Evolutionary conservation across 2,888 invertebrate species (phyloP).

Genomic region (Arrhopalites spinosus): DNA sequence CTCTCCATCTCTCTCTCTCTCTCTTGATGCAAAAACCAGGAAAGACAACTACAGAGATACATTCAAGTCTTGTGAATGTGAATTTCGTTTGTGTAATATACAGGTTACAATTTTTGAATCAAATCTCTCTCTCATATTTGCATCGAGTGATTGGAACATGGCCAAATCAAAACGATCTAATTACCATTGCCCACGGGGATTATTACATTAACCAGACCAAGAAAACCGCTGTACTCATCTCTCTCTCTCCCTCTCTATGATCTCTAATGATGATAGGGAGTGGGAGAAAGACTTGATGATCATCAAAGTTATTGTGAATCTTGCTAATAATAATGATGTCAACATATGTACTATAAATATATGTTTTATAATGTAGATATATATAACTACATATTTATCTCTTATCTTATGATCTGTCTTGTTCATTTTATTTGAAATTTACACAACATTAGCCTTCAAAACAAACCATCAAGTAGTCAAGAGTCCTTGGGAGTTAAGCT

Average conservation of each 20-base stretch:
- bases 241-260: not conserved
- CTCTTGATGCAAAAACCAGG: no score
- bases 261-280: not conserved
- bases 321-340: no score
- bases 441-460: no score
- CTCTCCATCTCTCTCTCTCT: no score
- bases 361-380: no score
- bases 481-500: no score
- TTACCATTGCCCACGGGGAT: conserved; percentile 21
- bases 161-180: conserved; percentile 32
- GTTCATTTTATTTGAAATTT: no score
- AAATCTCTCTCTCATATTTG: not conserved
- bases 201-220: conserved; percentile 15
- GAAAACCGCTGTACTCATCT: not conserved
- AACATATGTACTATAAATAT: no score
- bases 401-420: no score
- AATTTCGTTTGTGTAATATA: not conserved
- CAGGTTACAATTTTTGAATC: not conserved
- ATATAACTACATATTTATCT: no score
- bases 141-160: not conserved
- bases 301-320: no score
- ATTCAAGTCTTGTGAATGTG: not conserved
- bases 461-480: no score
- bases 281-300: not conserved
- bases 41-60: not conserved